Percentiles rank a stretch among this genome's conserved stretches.
phyloP scores from a whole-genome alignment of 2,113 vertebrate species.

The Spea multiplicata region DNA sequence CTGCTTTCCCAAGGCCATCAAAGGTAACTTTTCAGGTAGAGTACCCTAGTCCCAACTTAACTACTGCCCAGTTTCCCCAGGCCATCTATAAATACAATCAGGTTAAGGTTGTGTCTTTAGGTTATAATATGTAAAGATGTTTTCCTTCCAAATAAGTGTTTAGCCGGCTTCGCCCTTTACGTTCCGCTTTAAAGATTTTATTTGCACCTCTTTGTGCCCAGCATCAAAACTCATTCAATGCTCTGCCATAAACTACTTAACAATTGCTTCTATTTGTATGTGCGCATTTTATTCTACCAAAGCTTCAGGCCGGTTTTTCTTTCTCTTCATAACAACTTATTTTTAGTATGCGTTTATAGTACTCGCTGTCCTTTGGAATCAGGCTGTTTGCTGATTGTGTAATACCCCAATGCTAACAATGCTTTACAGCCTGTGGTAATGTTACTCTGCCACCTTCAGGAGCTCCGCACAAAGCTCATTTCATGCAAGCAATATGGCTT shows the following conservation, averaged over 20 bases:
- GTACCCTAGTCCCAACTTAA: no score
- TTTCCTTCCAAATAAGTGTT: no score
- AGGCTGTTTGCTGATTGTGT: slow-evolving; percentile 28
- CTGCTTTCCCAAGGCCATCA: no score
- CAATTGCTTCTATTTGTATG: slow-evolving; percentile 10
- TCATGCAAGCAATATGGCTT: no score
- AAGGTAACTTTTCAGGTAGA: no score
- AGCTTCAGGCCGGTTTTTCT: no score
- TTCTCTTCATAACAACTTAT: slow-evolving; percentile 11
- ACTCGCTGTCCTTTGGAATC: slow-evolving; percentile 23
- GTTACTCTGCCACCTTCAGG: slow-evolving; percentile 31
- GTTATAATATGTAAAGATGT: no score
- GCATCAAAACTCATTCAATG: slow-evolving; percentile 16
- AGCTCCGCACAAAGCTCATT: background rate
- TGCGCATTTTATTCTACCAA: no score
- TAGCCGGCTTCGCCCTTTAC: no score
- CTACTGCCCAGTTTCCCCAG: no score
- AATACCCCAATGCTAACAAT: slow-evolving; percentile 16
- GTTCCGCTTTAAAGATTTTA: background rate
- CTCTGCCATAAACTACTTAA: slow-evolving; percentile 27
- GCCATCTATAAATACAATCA: no score
- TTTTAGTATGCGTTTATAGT: slow-evolving; percentile 33
- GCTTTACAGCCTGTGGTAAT: slow-evolving; percentile 1
- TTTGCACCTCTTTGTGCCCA: slow-evolving; percentile 15
- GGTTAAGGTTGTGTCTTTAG: no score